Conservation (phyloP, 2,113 vertebrate genomes). For the Ovis aries region ARS-UI_Ramb_v3.0 NC_056076.1:22319501-22320000, state of each 20-base stretch:
- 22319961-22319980: background rate
- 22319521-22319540: background rate
- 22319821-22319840: background rate
- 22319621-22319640: background rate
- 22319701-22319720: background rate
- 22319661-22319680: background rate
- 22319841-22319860: background rate
- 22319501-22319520: background rate
- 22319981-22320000: background rate
- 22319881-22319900: background rate
- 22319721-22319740: background rate
- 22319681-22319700: background rate
- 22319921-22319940: background rate
- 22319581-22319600: background rate
- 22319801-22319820: background rate
- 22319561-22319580: background rate
- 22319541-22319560: background rate
- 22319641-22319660: background rate
- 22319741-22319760: background rate
- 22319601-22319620: background rate
- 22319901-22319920: background rate
- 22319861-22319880: accelerated
- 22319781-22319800: background rate
- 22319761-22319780: background rate
- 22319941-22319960: background rate